Evolutionary conservation across 1,140 invertebrate genomes (phyloP), one percentile per base, ranked within the genome.

Genomic region (Calephelis nemesis): DNA sequence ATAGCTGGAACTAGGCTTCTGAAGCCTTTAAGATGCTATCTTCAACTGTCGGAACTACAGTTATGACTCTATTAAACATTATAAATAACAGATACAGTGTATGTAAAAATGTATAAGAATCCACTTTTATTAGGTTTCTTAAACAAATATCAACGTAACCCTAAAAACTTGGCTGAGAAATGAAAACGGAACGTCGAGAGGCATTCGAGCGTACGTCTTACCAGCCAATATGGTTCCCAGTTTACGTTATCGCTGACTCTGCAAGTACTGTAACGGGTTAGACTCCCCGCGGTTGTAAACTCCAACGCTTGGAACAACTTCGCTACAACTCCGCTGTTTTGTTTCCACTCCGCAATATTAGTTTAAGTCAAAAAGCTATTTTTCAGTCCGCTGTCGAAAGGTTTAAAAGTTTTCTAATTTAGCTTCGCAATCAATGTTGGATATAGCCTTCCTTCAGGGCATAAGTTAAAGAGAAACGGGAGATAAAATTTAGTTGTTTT

Each of bases 321-420:
- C 82, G 86, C 86, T 88, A 87, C 84, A 87, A 85, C 85, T 87
- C 84, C 74, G 74, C 73, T 87, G 85, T 90, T 87, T 88, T 88
- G 87, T 89, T 88, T 87, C 82, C 82, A 75, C 68, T 73, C 79
- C 68, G 78, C 80, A 82, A 90, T 91, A 91, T 91, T 91, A 90
- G 88, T 91, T 91, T 88, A 85, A 85, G 87, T 85, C 86, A 85
- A 88, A 91, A 90, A 85, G 86, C 87, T 87, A 91, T 90, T 91
- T 90, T 88, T 88, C 85, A 91, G 82, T 74, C 76, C 81, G 78
- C 75, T 83, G 84, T 83, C 81, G 84, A 88, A 87, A 88, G 82
- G 81, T 82, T 85, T 83, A 76, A 74, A 91, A 91, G 79, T 91
- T 91, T 91, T 90, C 83, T 88, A 91, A 91, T 90, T 91, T 88